Base-by-base conservation (phyloP, 2,888 invertebrate genomes). In the Sphaerophoria rueppellii region DNA sequence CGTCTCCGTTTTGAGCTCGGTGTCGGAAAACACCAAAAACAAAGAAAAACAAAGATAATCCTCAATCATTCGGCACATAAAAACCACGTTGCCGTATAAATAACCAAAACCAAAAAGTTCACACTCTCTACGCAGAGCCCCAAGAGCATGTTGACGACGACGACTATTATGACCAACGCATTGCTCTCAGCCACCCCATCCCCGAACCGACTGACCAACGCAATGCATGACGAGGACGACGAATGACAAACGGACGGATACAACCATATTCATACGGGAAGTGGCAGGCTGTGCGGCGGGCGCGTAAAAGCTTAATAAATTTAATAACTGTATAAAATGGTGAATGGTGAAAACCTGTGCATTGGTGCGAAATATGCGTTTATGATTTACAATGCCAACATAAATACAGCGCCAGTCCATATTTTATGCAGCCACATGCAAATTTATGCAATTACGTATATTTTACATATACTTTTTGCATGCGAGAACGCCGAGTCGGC, bases 401-500 rank as follows among this genome's bases (percentile, higher is more conserved):
- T 87, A 89, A 90, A 91, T 91, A 91, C 91, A 91, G 48, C 71
- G 58, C 72, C 80, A 75, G 83, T 80, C 87, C 88, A 90, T 91
- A 90, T 90, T 89, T 90, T 90, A 90, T 89, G 88, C 91, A 88
- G 89, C 90, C 91, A 90, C 90, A 91, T 90, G 90, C 89, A 90
- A 91, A 91, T 91, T 91, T 91, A 91, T 91, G 91, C 90, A 91
- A 90, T 91, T 91, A 91, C 89, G 90, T 91, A 90, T 90, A 90
- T 91, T 91, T 90, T 89, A 91, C 90, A 89, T 89, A 89, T 89
- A 89, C 89, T 46, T 35, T 24, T 89, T 69, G 60, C 80, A 73
- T 77, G 73, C 61, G 4, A 12, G 71, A 67, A 34, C 12, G 50
- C 16, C 35, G 65, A 81, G 65, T 73, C 60, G 67, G 70, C 63